Evolutionary conservation across 2,888 invertebrate species (phyloP).

Genomic region (Xestobium rufovillosum): DNA sequence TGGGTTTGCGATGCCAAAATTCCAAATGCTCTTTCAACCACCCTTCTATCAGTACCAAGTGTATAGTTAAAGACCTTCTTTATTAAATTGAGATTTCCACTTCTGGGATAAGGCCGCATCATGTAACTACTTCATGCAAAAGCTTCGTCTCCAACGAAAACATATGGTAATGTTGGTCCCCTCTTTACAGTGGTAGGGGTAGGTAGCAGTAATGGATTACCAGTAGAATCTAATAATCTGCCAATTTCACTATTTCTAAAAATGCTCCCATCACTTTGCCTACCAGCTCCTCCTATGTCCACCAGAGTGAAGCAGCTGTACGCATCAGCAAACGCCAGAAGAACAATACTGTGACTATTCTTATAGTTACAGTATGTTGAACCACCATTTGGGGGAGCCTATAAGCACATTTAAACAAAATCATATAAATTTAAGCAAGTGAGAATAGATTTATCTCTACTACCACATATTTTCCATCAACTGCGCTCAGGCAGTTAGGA

Average conservation of each 20-base stretch:
- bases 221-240: slow-evolving; percentile 9
- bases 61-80: no score
- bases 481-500: slow-evolving; percentile 20
- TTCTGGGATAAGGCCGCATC: no score
- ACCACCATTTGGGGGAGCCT: slow-evolving; percentile 18
- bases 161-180: no score
- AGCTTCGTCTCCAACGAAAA: no score
- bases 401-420: slow-evolving; percentile 6
- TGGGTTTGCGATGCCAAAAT: no score
- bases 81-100: no score
- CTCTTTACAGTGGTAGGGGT: no score
- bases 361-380: no score
- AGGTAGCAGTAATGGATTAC: no score
- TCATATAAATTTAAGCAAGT: neutral
- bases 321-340: slow-evolving; percentile 14
- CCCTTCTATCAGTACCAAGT: no score
- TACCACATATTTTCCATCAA: slow-evolving; percentile 21
- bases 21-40: no score
- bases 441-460: slow-evolving; percentile 10
- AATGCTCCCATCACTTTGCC: slow-evolving; percentile 17
- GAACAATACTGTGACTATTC: slow-evolving; percentile 17
- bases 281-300: slow-evolving; percentile 19
- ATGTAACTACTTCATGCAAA: no score
- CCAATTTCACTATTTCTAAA: slow-evolving; percentile 17
- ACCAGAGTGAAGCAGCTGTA: slow-evolving; percentile 16